A percentile compares a stretch with the other conserved stretches of the same genome.
Conservation (phyloP, 2,888 invertebrate genomes). For the Hypena proboscidalis region DNA sequence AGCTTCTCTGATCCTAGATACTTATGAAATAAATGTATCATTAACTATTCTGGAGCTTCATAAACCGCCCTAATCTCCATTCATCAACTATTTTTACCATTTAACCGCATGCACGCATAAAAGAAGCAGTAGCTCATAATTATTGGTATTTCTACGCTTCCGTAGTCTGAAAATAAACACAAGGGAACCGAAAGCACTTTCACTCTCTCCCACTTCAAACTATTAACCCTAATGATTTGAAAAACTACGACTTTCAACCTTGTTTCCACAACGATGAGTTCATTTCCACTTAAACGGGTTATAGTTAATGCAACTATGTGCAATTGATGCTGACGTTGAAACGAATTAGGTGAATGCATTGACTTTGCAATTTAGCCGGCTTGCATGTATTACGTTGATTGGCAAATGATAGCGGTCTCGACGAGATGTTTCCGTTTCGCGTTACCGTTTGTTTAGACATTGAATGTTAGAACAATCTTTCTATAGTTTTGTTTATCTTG, state of each 20-base stretch:
- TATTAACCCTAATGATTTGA: slow-evolving; percentile 28
- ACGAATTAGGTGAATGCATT: slow-evolving; percentile 26
- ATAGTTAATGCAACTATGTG: slow-evolving; percentile 33
- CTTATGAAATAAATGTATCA: too few species aligned
- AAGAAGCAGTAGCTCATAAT: slow-evolving; percentile 37
- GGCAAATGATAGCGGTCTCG: slow-evolving; percentile 33
- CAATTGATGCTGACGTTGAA: slow-evolving; percentile 38
- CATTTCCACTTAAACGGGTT: slow-evolving; percentile 10
- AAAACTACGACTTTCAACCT: slow-evolving; percentile 29
- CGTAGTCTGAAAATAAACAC: slow-evolving; percentile 53
- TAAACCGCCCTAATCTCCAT: background rate
- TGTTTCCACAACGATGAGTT: slow-evolving; percentile 15
- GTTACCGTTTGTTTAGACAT: slow-evolving; percentile 15
- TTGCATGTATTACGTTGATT: slow-evolving; percentile 35
- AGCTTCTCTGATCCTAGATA: too few species aligned
- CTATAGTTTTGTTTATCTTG: too few species aligned
- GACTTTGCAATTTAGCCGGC: slow-evolving; percentile 28
- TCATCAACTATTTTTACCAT: slow-evolving; percentile 17
- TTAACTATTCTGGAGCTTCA: background rate
- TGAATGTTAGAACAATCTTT: too few species aligned
- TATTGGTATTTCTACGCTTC: slow-evolving; percentile 50
- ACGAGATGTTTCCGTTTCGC: slow-evolving; percentile 35
- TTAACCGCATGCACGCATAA: slow-evolving; percentile 11
- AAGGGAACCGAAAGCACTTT: slow-evolving; percentile 51
- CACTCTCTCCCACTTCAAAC: slow-evolving; percentile 48